These are phyloP conservation scores for Atherix ibis DNA, from an alignment of 2,888 invertebrate species.

Conservation along the genomic window DNA sequence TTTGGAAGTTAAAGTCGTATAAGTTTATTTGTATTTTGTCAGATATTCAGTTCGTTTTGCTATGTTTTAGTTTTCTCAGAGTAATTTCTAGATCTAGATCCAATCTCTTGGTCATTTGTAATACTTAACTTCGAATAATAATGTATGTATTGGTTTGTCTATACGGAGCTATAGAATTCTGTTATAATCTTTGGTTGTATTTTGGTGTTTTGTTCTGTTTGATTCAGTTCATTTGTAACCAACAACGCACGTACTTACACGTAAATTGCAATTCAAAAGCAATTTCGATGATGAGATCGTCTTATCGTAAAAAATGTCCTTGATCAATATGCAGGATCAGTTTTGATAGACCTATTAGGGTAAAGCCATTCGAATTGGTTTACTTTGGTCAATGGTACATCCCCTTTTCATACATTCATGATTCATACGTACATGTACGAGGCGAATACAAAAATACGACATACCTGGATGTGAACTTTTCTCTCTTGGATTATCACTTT, in stretches of 20 bases:
- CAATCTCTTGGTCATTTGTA: constrained; percentile 11
- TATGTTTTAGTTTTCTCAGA: constrained; percentile 4
- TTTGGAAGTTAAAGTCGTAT: no score
- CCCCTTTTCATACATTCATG: no score
- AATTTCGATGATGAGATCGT: constrained; percentile 11
- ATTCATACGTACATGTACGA: no score
- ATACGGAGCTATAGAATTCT: no score
- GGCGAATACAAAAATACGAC: no score
- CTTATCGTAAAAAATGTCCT: constrained; percentile 11
- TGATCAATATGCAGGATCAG: constrained; percentile 11
- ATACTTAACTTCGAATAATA: constrained; percentile 9
- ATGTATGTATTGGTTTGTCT: neutral
- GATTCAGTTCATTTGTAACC: constrained; percentile 8
- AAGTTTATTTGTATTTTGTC: constrained; percentile 8
- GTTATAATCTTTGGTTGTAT: no score
- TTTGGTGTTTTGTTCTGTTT: constrained; percentile 2
- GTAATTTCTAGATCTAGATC: constrained; percentile 6
- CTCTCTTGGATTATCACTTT: no score
- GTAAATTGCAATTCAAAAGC: constrained; percentile 12
- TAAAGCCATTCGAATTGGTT: constrained; percentile 4
- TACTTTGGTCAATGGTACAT: neutral
- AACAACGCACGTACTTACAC: constrained; percentile 9
- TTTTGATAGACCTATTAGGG: constrained; percentile 6
- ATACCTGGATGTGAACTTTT: no score
- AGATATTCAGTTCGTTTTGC: constrained; percentile 4